Evolutionary conservation across 2,113 vertebrate genomes (phyloP), one percentile per base, ranked within the genome.

Genomic region (Parus major): DNA sequence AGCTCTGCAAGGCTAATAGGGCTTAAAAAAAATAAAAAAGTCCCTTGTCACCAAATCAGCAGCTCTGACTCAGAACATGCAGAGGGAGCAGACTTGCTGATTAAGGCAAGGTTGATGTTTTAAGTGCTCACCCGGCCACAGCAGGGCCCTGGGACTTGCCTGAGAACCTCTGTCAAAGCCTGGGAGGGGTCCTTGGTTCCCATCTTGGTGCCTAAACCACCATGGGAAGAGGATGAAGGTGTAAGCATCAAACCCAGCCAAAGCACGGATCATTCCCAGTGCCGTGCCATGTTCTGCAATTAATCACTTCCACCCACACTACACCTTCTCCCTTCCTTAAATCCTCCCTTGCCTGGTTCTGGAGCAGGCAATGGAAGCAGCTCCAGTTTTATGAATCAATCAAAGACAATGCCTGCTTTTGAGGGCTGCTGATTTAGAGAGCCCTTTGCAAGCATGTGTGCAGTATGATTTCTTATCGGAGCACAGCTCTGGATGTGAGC

Each of bases 331-430:
- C 76, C 72, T 82, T 72, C 81, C 78, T 64, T 66, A 55, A 68
- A 85, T 89, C 81, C 79, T 83, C 72, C 83, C 88, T 92, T 7
- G 44, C 92, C 42, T 25, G 77, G 15, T 70, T 15, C 80, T 75
- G 56, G 83, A 92, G 88, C 60, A 68, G 77, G 85, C 71, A 90
- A 61, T 1, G 31, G 91, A 92, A 72, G 79, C 77, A 76, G 73
- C 86, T 93, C 63, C 72, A 44, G 84, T 96, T 96, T 96, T 91
- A 96, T 97, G 96, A 97, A 96, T 96, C 93, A 97, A 91, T 96
- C 93, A 82, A 95, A 95, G 92, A 84, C 93, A 86, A 86, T 85
- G 88, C 71, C 42, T 83, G 83, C 90, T 94, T 94, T 82, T 66
- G 75, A 85, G 87, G 85, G 84, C 89, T 81, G 73, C 71, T 95